Conservation (phyloP, 2,113 vertebrate species). For the Epinephelus lanceolatus region DNA sequence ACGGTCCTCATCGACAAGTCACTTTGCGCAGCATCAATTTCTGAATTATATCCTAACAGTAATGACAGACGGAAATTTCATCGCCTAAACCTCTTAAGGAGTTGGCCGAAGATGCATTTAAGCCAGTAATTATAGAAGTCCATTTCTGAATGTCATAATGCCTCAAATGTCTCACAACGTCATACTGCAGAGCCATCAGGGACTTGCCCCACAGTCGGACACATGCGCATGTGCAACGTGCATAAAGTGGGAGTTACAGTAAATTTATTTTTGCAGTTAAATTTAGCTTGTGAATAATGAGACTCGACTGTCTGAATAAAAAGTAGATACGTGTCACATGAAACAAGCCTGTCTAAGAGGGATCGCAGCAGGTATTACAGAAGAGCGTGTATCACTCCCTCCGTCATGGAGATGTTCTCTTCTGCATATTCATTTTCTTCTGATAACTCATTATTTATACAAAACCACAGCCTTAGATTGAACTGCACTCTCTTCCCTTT, state of each 20-base stretch:
- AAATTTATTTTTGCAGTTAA: neutral
- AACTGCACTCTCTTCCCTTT: conserved; percentile 6
- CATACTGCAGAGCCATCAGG: neutral
- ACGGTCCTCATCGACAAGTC: neutral
- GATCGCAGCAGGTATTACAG: neutral
- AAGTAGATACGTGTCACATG: neutral
- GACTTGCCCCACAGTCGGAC: neutral
- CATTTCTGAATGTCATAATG: neutral
- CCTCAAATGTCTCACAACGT: neutral
- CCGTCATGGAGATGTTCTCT: neutral
- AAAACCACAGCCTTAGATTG: neutral
- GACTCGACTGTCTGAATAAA: neutral
- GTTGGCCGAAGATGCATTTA: neutral
- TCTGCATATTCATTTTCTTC: conserved; percentile 1
- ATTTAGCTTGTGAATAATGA: neutral
- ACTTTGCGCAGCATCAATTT: neutral
- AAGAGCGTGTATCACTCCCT: neutral
- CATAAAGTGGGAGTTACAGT: neutral
- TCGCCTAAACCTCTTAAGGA: conserved; percentile 3
- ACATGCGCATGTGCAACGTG: neutral
- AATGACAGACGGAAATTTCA: conserved; percentile 24
- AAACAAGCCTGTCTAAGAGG: neutral
- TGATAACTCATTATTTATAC: conserved; percentile 14
- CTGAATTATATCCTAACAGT: neutral
- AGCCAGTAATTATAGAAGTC: neutral